These are phyloP conservation scores for Microtus pennsylvanicus DNA, from an alignment of 2,113 vertebrate species.

Conservation along the genomic window DNA sequence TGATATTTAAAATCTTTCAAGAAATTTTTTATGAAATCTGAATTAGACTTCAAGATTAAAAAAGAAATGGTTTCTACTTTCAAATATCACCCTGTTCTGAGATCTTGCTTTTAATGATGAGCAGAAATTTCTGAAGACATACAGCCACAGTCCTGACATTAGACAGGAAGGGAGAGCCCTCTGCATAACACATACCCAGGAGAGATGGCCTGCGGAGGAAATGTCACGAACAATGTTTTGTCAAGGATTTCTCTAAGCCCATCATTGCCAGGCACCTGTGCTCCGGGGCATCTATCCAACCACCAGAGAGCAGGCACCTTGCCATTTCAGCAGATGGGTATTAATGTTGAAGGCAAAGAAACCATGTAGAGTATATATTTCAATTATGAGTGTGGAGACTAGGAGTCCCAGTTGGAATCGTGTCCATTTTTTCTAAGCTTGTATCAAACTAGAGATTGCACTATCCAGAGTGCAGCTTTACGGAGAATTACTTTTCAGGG, in stretches of 20 bases:
- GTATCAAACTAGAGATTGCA: conserved; percentile 41
- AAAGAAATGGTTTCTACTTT: conserved; percentile 63
- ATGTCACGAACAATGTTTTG: conserved; percentile 56
- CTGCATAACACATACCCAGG: not conserved
- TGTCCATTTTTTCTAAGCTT: conserved; percentile 57
- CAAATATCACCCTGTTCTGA: conserved; percentile 63
- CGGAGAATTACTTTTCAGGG: conserved; percentile 49
- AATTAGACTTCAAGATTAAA: conserved; percentile 46
- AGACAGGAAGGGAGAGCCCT: conserved; percentile 64
- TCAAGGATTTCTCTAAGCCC: conserved; percentile 70
- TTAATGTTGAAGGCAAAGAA: conserved; percentile 61
- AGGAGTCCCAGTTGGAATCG: conserved; percentile 49
- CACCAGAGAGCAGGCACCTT: conserved; percentile 72
- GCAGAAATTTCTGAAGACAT: conserved; percentile 62
- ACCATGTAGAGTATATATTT: not conserved
- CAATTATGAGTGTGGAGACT: conserved; percentile 59
- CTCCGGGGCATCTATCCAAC: conserved; percentile 73
- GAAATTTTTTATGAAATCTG: not conserved
- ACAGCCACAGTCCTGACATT: conserved; percentile 33
- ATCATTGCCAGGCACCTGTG: conserved; percentile 79
- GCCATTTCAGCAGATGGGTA: conserved; percentile 76
- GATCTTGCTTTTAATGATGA: conserved; percentile 54
- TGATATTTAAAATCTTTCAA: conserved; percentile 33
- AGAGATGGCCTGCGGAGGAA: conserved; percentile 68
- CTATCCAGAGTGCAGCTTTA: not conserved